These are phyloP conservation scores for Spicauda simplicius DNA, from an alignment of 2,888 invertebrate species.

Conservation along the genomic window DNA sequence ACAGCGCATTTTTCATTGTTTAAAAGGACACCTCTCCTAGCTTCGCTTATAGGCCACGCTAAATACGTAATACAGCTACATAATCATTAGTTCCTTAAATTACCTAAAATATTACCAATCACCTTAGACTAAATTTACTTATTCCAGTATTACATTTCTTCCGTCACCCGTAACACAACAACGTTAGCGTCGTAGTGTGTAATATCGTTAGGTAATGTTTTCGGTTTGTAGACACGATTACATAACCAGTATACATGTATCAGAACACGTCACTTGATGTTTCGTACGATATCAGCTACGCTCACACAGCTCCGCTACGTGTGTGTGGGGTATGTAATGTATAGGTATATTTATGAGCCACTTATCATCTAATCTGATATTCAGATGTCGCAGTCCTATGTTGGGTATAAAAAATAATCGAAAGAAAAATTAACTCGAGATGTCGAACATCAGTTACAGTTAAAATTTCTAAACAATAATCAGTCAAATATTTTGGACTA, in stretches of 20 bases:
- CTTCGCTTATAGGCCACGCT: no score
- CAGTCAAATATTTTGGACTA: no score
- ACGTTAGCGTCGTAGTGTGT: conserved; percentile 32
- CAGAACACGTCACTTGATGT: conserved; percentile 51
- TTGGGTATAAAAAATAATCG: not conserved
- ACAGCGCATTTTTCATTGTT: no score
- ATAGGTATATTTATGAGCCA: conserved; percentile 2
- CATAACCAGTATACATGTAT: conserved; percentile 50
- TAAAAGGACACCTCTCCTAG: no score
- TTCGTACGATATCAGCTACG: conserved; percentile 35
- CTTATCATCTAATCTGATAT: conserved; percentile 17
- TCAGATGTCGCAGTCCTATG: conserved; percentile 9
- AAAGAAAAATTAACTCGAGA: not conserved
- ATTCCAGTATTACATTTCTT: conserved; percentile 41
- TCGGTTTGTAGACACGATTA: conserved; percentile 52
- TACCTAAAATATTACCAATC: no score
- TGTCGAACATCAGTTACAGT: no score
- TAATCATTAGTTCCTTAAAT: no score
- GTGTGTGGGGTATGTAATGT: not conserved
- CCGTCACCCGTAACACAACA: conserved; percentile 28
- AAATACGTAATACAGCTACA: no score
- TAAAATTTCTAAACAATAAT: no score
- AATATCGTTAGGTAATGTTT: conserved; percentile 51
- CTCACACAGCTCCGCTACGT: conserved; percentile 25
- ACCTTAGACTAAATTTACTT: conserved; percentile 3